These are phyloP conservation scores for Clivina fossor DNA, from an alignment of 2,888 invertebrate species.

Conservation along the genomic window DNA sequence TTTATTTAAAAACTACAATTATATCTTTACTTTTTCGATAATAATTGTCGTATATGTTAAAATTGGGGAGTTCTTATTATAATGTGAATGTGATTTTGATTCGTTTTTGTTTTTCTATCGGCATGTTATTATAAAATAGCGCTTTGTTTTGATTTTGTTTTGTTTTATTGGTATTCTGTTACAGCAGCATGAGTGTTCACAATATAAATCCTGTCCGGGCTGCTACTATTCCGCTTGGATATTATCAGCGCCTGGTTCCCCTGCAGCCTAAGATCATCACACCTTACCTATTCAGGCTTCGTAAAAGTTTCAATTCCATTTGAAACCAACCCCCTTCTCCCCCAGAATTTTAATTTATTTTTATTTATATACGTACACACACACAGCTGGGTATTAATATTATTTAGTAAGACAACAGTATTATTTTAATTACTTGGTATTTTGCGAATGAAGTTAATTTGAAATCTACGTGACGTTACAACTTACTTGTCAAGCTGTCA, in stretches of 20 bases:
- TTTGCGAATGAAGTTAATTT: no score
- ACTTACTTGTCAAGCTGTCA: no score
- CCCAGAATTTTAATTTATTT: not conserved
- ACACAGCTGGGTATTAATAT: not conserved
- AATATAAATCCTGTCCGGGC: conserved; percentile 9
- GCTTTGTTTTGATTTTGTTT: conserved; percentile 20
- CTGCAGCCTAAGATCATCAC: conserved; percentile 38
- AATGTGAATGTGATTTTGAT: not conserved
- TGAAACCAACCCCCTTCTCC: conserved; percentile 9
- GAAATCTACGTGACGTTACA: no score
- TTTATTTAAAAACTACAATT: no score
- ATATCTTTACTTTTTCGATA: no score
- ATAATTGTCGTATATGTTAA: no score
- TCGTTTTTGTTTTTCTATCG: not conserved
- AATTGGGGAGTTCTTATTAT: no score
- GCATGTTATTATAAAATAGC: no score
- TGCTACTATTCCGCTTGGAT: conserved; percentile 26
- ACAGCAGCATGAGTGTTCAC: conserved; percentile 22
- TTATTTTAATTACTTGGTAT: not conserved
- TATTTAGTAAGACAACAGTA: not conserved
- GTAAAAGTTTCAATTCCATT: conserved; percentile 41
- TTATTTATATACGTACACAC: not conserved
- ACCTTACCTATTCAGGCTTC: conserved; percentile 40
- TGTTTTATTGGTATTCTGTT: conserved; percentile 26
- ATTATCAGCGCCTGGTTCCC: conserved; percentile 28